Conservation (phyloP, 2,113 vertebrate genomes). For the Apaloderma vittatum region DNA sequence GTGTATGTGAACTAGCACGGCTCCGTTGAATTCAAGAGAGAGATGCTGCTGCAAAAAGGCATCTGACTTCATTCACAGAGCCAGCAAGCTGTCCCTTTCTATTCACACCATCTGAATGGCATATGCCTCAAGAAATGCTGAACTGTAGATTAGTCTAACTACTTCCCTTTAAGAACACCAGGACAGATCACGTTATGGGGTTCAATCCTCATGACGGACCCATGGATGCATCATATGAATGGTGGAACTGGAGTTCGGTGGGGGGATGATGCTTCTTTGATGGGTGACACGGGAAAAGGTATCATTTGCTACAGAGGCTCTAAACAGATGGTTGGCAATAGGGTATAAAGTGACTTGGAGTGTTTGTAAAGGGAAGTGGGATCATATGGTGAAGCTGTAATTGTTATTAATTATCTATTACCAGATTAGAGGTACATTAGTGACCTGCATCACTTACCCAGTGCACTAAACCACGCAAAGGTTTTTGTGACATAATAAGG, state of each 20-base stretch:
- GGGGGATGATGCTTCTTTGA: background rate
- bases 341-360: background rate
- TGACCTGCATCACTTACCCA: conserved; percentile 27
- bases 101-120: background rate
- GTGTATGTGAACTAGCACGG: background rate
- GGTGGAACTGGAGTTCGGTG: background rate
- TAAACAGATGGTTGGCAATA: background rate
- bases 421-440: conserved; percentile 43
- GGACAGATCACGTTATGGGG: background rate
- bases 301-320: background rate
- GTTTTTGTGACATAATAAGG: background rate
- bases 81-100: background rate
- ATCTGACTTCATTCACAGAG: background rate
- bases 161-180: background rate
- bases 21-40: background rate
- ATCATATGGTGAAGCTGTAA: background rate
- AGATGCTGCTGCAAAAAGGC: background rate
- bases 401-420: conserved; percentile 56
- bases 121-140: background rate
- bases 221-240: rapidly evolving
- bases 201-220: background rate
- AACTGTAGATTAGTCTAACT: background rate
- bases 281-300: background rate
- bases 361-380: conserved; percentile 12
- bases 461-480: background rate